phyloP scores from a whole-genome alignment of 2,888 invertebrate genomes.

The Leptogaster cylindrica region DNA sequence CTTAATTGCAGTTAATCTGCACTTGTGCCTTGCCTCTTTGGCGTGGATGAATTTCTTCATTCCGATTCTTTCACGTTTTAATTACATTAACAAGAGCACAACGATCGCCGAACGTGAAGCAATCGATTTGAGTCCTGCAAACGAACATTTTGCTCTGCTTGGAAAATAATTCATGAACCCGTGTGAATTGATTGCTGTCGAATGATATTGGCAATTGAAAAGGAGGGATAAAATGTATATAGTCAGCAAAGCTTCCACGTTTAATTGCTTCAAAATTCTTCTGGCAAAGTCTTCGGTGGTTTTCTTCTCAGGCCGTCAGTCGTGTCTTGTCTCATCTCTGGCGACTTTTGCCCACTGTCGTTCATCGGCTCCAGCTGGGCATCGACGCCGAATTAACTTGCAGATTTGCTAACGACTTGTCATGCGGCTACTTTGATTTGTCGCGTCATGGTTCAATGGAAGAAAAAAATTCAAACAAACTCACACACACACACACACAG shows the following conservation, averaged over 20 bases:
- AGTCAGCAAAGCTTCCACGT: slow-evolving; percentile 2
- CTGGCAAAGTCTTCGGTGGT: background rate
- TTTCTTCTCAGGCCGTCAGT: slow-evolving; percentile 6
- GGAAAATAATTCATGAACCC: slow-evolving; percentile 22
- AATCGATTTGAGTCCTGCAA: background rate
- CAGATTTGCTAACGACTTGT: slow-evolving; percentile 27
- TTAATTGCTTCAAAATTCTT: slow-evolving; percentile 7
- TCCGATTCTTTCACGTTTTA: slow-evolving; percentile 9
- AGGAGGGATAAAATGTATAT: no score
- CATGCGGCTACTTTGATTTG: slow-evolving; percentile 28
- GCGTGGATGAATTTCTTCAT: slow-evolving; percentile 1
- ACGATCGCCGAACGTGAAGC: no score
- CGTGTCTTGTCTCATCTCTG: background rate
- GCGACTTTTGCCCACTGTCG: background rate
- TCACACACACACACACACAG: no score
- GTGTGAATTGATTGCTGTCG: slow-evolving; percentile 20
- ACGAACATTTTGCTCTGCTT: background rate
- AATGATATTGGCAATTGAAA: slow-evolving; percentile 8
- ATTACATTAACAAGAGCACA: slow-evolving; percentile 22
- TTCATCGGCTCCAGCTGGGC: background rate
- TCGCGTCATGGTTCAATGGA: no score
- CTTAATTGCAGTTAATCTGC: slow-evolving; percentile 22
- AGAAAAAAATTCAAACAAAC: no score
- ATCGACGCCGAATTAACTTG: background rate
- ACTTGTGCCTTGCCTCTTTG: slow-evolving; percentile 7